A percentile compares a stretch with the other conserved stretches of the same genome.
phyloP scores from a whole-genome alignment of 2,113 vertebrate genomes.

The Cercopithecus mona region DNA sequence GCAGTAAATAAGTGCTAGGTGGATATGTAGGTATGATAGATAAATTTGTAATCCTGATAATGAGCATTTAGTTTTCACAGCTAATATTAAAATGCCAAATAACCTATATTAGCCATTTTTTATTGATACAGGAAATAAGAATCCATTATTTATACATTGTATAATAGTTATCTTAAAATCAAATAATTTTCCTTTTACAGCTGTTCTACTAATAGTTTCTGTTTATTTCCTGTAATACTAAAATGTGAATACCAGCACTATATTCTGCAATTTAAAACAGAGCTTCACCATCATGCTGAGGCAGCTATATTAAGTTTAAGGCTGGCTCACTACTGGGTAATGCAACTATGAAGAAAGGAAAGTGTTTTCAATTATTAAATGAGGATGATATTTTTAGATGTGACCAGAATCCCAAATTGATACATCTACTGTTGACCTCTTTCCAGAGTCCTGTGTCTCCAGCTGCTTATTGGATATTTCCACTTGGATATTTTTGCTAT shows the following conservation, averaged over 20 bases:
- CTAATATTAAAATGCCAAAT: neutral
- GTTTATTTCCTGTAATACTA: neutral
- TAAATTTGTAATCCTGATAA: neutral
- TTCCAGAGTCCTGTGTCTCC: neutral
- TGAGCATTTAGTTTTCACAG: neutral
- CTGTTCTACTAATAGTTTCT: neutral
- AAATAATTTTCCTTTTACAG: neutral
- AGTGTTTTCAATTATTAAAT: neutral
- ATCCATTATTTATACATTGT: neutral
- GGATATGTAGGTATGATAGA: neutral
- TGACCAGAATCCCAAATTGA: neutral
- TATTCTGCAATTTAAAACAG: neutral
- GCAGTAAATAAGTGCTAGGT: neutral
- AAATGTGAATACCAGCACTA: neutral
- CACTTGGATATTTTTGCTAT: neutral
- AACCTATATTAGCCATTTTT: neutral
- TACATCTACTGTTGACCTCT: neutral
- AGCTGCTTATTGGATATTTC: neutral
- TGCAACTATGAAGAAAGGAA: neutral
- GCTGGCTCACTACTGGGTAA: neutral
- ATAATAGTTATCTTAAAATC: neutral
- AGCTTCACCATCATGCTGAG: no score
- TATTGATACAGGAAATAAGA: neutral
- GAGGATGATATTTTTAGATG: slow-evolving; percentile 53
- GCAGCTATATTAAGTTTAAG: neutral